Conservation (phyloP, 2,797 vertebrate genomes). For the Helicolenus hilgendorfi region DNA sequence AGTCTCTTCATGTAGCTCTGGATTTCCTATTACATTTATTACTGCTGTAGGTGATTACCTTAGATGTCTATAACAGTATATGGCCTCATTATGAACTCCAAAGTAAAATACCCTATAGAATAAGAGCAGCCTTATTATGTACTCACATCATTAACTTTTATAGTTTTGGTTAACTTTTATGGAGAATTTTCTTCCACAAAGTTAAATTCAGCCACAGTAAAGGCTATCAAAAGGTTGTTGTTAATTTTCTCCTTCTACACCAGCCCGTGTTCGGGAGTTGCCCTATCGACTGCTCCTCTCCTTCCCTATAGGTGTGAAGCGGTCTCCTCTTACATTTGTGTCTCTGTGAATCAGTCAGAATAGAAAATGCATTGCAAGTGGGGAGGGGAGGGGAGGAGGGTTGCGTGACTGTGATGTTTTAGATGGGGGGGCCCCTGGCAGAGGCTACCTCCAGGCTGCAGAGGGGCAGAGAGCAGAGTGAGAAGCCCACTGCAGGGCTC, state of each 20-base stretch:
- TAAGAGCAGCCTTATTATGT: conserved; percentile 69
- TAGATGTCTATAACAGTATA: conserved; percentile 52
- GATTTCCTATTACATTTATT: conserved; percentile 45
- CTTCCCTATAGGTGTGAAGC: conserved; percentile 47
- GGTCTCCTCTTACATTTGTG: conserved; percentile 28
- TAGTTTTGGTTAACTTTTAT: conserved; percentile 73
- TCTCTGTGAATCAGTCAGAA: conserved; percentile 43
- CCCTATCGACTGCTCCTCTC: conserved; percentile 64
- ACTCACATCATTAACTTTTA: conserved; percentile 83
- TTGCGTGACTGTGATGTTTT: conserved; percentile 77
- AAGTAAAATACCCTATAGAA: conserved; percentile 74
- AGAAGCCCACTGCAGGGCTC: conserved; percentile 78
- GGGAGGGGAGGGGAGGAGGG: neutral
- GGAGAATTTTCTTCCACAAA: conserved; percentile 67
- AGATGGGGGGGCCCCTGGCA: conserved; percentile 77
- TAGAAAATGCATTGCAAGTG: conserved; percentile 50
- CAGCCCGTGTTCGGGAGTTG: conserved; percentile 53
- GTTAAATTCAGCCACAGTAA: conserved; percentile 56
- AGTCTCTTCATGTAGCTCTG: neutral
- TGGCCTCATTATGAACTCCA: conserved; percentile 75
- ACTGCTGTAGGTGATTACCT: conserved; percentile 50
- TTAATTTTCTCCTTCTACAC: conserved; percentile 69
- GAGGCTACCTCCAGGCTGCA: conserved; percentile 74
- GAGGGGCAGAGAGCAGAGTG: conserved; percentile 76
- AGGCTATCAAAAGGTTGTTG: conserved; percentile 80